phyloP scores from a whole-genome alignment of 2,113 vertebrate genomes.

The Clinocottus analis region DNA sequence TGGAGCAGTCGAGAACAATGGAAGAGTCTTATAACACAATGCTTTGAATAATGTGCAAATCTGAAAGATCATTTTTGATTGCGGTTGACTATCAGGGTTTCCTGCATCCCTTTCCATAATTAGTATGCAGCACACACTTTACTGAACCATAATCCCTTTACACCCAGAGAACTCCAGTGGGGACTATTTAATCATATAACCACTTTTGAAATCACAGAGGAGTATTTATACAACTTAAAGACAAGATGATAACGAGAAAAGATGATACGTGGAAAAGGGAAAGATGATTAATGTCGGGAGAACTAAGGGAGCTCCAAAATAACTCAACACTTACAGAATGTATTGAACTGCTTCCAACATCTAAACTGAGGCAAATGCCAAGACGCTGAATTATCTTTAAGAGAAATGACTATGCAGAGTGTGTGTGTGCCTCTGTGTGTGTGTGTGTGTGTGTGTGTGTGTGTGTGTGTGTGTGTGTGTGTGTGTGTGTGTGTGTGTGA shows the following conservation, averaged over 20 bases:
- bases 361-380: conserved; percentile 34
- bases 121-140: conserved; percentile 43
- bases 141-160: conserved; percentile 61
- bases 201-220: conserved; percentile 32
- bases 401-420: conserved; percentile 29
- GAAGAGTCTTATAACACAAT: no score
- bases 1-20: not conserved
- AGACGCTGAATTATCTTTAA: conserved; percentile 46
- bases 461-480: conserved; percentile 15
- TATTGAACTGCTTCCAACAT: conserved; percentile 47
- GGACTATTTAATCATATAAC: conserved; percentile 54
- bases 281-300: conserved; percentile 21
- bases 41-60: not conserved
- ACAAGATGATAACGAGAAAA: conserved; percentile 24
- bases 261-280: conserved; percentile 20
- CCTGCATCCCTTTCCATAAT: not conserved
- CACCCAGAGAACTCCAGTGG: conserved; percentile 48
- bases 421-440: conserved; percentile 14
- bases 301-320: conserved; percentile 21
- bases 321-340: conserved; percentile 27
- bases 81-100: no score
- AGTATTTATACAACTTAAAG: conserved; percentile 14
- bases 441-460: conserved; percentile 11
- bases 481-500: conserved; percentile 1
- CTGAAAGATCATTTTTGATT: no score